Percentiles rank a stretch among this genome's conserved stretches.
Evolutionary conservation across 2,797 vertebrate genomes (phyloP).

Genomic region (Danio albolineatus): DNA sequence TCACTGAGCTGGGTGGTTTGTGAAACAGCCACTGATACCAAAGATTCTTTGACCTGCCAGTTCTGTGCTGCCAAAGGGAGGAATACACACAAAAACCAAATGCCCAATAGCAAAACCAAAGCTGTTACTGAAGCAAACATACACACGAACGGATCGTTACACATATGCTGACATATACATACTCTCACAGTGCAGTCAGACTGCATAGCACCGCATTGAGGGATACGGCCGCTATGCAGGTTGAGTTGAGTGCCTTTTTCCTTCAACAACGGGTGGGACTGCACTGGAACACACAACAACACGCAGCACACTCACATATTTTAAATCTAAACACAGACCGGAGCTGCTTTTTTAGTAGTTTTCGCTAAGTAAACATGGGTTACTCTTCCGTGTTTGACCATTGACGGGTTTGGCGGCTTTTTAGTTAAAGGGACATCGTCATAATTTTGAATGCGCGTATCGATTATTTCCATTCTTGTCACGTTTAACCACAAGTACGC

Average conservation of each 20-base stretch:
- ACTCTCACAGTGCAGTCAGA: conserved; percentile 76
- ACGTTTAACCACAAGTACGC: neutral
- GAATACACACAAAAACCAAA: conserved; percentile 63
- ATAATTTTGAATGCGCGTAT: neutral
- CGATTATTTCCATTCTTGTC: neutral
- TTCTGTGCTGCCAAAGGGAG: conserved; percentile 83
- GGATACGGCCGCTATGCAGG: conserved; percentile 80
- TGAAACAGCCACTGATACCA: conserved; percentile 98
- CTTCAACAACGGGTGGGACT: conserved; percentile 95
- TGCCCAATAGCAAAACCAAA: conserved; percentile 59
- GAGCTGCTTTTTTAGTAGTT: neutral
- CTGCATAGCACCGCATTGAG: conserved; percentile 77
- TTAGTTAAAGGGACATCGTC: neutral
- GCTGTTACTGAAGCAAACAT: conserved; percentile 50
- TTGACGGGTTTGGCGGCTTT: neutral
- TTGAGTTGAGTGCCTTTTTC: conserved; percentile 97
- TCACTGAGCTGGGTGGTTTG: conserved; percentile 97
- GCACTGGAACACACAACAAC: conserved; percentile 73
- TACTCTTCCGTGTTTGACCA: neutral
- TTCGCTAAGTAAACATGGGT: neutral
- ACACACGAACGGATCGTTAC: conserved; percentile 45
- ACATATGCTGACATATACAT: conserved; percentile 35
- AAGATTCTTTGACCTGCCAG: conserved; percentile 95
- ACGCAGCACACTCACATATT: conserved; percentile 51
- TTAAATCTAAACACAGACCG: conserved; percentile 2